Evolutionary conservation across 2,797 vertebrate species (phyloP), one percentile per base, ranked within the genome.

Genomic region (Hipposideros larvatus): DNA sequence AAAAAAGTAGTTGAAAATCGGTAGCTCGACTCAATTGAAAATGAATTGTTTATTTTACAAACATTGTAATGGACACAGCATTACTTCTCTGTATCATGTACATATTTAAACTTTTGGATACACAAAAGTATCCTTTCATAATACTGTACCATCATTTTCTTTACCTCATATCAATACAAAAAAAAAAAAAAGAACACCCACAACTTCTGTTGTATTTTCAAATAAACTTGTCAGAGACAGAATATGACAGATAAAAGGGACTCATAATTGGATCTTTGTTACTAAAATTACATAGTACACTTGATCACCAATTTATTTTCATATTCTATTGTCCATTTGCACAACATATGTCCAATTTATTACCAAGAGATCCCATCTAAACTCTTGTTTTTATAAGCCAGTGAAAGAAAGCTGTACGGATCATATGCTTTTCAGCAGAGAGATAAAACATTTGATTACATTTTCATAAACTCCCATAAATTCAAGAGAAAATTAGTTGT

Each of bases 381-480:
- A 73, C 1, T 65, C 5, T 43, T 80, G 21, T 51, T 87, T 92
- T 61, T 34, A 48, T 48, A 63, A 93, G 26, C 24, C 19, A 57
- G 11, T 48, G 7, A 85, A 84, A 77, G 15, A 80, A 94, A 86
- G 7, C 26, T 80, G 18, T 53, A 70, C 88, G 14, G 4, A 71
- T 16, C 41, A 37, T 90, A 86, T 37, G 70, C 8, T 91, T 93
- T 94, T 83, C 43, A 87, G 78, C 31, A 77, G n/a, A 87, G n/a
- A 89, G 16, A 88, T 75, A n/a, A 80, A 91, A 82, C 7, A 79
- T 93, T 96, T 95, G 37, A 90, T 92, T 86, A 59, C 91, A 95
- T 83, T 94, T 85, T 55, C 91, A 96, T 89, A 90, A 84, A 65
- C n/a, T 90, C 22, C 13, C 70, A 95, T 95, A 80, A 96, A 94